Conservation (phyloP, 2,888 invertebrate species). For the Cheilosia scutellata region DNA sequence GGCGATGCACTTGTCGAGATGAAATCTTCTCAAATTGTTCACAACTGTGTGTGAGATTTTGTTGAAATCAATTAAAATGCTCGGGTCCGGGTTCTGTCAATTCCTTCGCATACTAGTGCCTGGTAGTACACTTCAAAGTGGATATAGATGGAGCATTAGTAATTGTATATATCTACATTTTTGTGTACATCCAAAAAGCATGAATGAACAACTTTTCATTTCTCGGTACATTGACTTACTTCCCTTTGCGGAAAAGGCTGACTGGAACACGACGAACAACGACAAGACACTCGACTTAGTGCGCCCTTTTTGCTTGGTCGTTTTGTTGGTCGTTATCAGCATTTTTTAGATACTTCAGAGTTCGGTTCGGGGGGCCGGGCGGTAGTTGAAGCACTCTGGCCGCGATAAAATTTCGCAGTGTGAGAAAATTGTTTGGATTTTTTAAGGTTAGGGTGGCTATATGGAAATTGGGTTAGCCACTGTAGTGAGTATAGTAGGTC, state of each 20-base stretch:
- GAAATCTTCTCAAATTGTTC: background rate
- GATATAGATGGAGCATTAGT: conserved; percentile 3
- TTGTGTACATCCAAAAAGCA: conserved; percentile 19
- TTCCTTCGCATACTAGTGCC: background rate
- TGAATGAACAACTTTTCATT: conserved; percentile 64
- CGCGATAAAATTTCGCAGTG: conserved; percentile 64
- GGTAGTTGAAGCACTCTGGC: conserved; percentile 34
- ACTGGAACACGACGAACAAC: background rate
- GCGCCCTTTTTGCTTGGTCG: conserved; percentile 2
- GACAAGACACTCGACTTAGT: conserved; percentile 18
- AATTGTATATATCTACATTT: background rate
- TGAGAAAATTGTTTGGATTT: conserved; percentile 63
- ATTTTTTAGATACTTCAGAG: conserved; percentile 51
- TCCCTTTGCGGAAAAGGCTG: background rate
- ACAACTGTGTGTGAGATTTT: conserved; percentile 6
- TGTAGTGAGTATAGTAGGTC: background rate
- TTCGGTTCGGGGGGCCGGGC: background rate
- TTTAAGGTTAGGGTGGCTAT: background rate
- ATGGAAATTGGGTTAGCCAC: conserved; percentile 6
- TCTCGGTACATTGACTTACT: conserved; percentile 50
- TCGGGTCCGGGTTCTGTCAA: conserved; percentile 38
- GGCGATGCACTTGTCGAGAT: conserved; percentile 26
- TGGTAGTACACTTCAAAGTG: conserved; percentile 13
- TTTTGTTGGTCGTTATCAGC: conserved; percentile 58
- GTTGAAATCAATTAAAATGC: conserved; percentile 62